Conservation (phyloP, 2,797 vertebrate genomes). For the Rhinogobio ventralis region DNA sequence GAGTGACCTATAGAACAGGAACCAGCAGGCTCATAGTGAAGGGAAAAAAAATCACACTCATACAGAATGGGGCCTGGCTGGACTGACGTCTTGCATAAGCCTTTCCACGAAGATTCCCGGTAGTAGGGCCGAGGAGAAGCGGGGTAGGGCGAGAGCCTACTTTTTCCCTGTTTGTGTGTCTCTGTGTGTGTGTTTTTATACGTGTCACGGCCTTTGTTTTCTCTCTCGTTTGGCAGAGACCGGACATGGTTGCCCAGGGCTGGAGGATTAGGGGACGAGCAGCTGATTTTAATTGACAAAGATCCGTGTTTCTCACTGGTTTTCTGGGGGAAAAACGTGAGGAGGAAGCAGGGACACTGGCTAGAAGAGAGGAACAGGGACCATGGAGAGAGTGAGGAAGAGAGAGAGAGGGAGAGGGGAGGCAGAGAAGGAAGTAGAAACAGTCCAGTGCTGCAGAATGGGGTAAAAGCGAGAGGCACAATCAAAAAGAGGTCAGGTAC, state of each 20-base stretch:
- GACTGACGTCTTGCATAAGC: conserved; percentile 66
- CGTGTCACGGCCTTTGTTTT: conserved; percentile 58
- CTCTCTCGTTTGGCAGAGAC: conserved; percentile 53
- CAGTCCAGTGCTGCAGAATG: conserved; percentile 61
- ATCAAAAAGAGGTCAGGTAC: conserved; percentile 66
- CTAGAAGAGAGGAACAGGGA: conserved; percentile 60
- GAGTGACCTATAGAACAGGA: conserved; percentile 74
- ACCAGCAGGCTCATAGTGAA: conserved; percentile 55
- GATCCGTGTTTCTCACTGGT: conserved; percentile 32
- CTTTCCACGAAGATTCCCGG: conserved; percentile 71
- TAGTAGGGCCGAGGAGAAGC: conserved; percentile 67
- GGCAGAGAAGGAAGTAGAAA: conserved; percentile 63
- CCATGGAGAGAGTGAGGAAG: conserved; percentile 53
- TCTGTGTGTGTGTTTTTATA: conserved; percentile 57
- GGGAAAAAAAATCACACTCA: conserved; percentile 46
- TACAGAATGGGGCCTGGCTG: conserved; percentile 61
- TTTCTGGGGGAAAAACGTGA: conserved; percentile 27
- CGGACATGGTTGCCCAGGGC: conserved; percentile 51
- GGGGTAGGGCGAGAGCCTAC: conserved; percentile 72
- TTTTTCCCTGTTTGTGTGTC: conserved; percentile 65
- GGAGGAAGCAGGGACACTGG: conserved; percentile 56
- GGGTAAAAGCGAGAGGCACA: conserved; percentile 60
- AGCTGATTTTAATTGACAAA: conserved; percentile 63
- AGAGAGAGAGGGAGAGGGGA: conserved; percentile 54
- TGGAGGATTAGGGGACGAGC: conserved; percentile 59